These are phyloP conservation scores for Euclidia mi DNA, from an alignment of 2,888 invertebrate species.

Conservation along the genomic window DNA sequence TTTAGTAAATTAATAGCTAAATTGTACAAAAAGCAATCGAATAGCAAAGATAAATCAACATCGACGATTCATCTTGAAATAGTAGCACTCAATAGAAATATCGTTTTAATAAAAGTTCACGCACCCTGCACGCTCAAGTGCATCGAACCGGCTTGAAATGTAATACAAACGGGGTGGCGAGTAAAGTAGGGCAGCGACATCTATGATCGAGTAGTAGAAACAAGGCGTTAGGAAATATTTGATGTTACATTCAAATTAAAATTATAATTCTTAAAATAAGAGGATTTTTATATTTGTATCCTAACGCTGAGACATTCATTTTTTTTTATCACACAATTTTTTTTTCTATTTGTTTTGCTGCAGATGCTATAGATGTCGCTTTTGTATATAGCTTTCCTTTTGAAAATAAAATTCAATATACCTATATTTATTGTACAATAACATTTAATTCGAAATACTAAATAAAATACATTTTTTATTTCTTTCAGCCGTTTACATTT, in stretches of 20 bases:
- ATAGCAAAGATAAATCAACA: slow-evolving; percentile 5
- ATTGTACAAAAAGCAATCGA: background rate
- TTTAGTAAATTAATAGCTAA: background rate
- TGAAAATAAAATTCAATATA: too few species aligned
- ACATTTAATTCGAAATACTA: background rate
- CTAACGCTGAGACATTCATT: too few species aligned
- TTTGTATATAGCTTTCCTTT: too few species aligned
- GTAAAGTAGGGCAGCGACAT: slow-evolving; percentile 60
- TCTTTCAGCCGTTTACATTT: background rate
- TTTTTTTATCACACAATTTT: too few species aligned
- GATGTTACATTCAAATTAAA: too few species aligned
- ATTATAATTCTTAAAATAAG: too few species aligned
- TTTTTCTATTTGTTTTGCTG: too few species aligned
- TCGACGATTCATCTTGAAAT: slow-evolving; percentile 13
- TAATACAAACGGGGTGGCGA: background rate
- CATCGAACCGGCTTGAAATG: slow-evolving; percentile 25
- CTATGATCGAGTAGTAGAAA: slow-evolving; percentile 69
- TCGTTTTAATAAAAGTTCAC: slow-evolving; percentile 24
- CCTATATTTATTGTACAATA: too few species aligned
- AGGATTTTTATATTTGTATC: too few species aligned
- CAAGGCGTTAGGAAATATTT: slow-evolving; percentile 10
- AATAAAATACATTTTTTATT: too few species aligned
- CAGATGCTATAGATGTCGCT: too few species aligned
- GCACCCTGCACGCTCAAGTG: slow-evolving; percentile 24
- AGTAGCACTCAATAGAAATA: slow-evolving; percentile 13